These are phyloP conservation scores for Boulengeromyrus knoepffleri DNA, from an alignment of 2,113 vertebrate genomes.

Conservation along the genomic window DNA sequence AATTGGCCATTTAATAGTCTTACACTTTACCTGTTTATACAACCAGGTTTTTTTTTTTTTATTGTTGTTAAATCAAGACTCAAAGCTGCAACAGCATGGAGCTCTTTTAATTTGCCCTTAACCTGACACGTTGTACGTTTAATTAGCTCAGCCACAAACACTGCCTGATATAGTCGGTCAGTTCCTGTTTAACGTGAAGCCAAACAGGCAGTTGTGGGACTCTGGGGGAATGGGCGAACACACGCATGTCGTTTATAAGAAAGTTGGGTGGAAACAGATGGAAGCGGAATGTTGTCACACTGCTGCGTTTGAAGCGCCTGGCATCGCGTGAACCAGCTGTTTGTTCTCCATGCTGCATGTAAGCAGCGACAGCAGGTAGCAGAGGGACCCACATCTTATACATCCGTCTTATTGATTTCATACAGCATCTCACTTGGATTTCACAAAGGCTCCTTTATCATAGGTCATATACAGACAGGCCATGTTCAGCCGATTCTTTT, in stretches of 20 bases:
- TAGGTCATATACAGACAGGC: neutral
- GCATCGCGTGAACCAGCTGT: neutral
- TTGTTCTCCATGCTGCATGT: neutral
- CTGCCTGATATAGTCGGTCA: neutral
- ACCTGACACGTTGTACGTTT: neutral
- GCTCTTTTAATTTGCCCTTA: neutral
- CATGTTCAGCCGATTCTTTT: neutral
- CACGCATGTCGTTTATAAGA: neutral
- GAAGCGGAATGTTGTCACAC: neutral
- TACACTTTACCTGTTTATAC: neutral
- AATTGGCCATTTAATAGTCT: neutral
- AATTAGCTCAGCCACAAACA: neutral
- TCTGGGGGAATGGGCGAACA: neutral
- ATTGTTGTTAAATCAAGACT: neutral
- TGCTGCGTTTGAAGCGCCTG: neutral
- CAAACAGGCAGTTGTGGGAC: neutral
- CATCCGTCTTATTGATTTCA: neutral
- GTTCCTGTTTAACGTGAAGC: neutral
- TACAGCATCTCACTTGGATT: neutral
- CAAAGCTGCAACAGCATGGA: neutral
- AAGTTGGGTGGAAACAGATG: neutral
- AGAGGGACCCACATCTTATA: neutral
- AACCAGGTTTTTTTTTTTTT: neutral
- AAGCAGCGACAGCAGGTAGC: neutral
- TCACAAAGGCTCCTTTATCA: neutral